phyloP scores from a whole-genome alignment of 30 jellyfish, hydroid and myxozoan species.

The Haliclystus octoradiatus region DNA sequence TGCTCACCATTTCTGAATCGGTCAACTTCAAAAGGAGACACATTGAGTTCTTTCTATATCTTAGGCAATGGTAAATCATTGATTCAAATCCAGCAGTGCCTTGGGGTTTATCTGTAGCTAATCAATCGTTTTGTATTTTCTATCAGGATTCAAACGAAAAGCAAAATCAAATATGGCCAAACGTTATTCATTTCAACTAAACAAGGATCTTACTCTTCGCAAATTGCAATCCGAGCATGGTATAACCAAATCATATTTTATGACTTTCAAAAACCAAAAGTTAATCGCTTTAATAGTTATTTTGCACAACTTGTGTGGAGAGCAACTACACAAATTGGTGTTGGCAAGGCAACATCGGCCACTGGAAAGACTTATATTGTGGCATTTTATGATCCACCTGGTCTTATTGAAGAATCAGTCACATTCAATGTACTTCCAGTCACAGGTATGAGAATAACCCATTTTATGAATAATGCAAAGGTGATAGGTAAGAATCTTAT shows the following conservation, averaged over 20 bases:
- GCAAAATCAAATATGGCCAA: slow-evolving; percentile 73
- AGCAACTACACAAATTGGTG: slow-evolving; percentile 85
- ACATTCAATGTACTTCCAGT: slow-evolving; percentile 78
- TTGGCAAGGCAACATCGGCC: slow-evolving; percentile 68
- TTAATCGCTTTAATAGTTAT: slow-evolving; percentile 61
- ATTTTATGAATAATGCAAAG: no score
- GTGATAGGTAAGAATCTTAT: no score
- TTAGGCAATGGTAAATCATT: no score
- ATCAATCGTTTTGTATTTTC: no score
- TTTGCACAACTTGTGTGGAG: slow-evolving; percentile 96
- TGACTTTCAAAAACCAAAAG: slow-evolving; percentile 80
- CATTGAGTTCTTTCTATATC: no score
- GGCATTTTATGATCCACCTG: slow-evolving; percentile 89
- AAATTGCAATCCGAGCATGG: slow-evolving; percentile 91
- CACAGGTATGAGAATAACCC: slow-evolving; percentile 41
- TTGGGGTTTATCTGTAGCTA: no score
- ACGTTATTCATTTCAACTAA: slow-evolving; percentile 52
- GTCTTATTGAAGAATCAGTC: slow-evolving; percentile 61
- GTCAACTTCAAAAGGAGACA: no score
- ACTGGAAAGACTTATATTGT: slow-evolving; percentile 78
- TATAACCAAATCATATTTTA: slow-evolving; percentile 71
- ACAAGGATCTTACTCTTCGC: slow-evolving; percentile 60
- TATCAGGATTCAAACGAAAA: slow-evolving; percentile 55
- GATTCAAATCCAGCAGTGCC: no score
- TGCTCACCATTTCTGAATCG: no score